Evolutionary conservation across 1,140 invertebrate genomes (phyloP), one percentile per base, ranked within the genome.

Genomic region (Druon quercuslanigerum): DNA sequence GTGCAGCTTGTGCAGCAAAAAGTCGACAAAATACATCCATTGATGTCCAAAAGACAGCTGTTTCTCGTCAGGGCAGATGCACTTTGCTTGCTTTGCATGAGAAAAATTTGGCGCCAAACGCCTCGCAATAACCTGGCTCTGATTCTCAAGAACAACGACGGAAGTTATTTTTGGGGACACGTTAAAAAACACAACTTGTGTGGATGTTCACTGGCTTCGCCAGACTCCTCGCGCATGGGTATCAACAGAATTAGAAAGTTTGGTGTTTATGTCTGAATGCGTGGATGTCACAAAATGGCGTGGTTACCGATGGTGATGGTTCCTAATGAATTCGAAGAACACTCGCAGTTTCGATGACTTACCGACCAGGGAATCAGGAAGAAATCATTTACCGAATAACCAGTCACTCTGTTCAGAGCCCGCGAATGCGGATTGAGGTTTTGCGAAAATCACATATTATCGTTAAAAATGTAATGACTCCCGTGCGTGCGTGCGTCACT

Each of bases 281-380:
- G 80, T 79, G 84, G 60, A 46, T 46, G 40, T 76, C 86, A 87
- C 86, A 87, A 87, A 87, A 87, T 87, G 86, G 86, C 86, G 86
- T 85, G 84, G 9, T 78, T 73, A 74, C 33, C 72, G 71, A 40
- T 71, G 54, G 78, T 56, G 76, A 66, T 19, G 46, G 40, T 51
- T 74, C 52, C 54, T 56, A 57, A 33, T 33, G 25, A 33, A 74
- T 66, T 66, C 13, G 60, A 16, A 40, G 25, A 66, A 40, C 60
- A 40, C 14, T 57, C 50, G 46, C 11, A 20, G 20, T 50, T 71
- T 56, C 40, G 40, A 73, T 50, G 73, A 40, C 25, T 40, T 51
- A 60, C 16, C 16, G 40, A 50, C 72, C 70, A 66, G 25, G 19
- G 19, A 40, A n/a, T 50, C 19, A 25, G 11, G 14, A 33, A 50